Evolutionary conservation across 2,113 vertebrate genomes (phyloP).

Genomic region (Tringa solitaria): DNA sequence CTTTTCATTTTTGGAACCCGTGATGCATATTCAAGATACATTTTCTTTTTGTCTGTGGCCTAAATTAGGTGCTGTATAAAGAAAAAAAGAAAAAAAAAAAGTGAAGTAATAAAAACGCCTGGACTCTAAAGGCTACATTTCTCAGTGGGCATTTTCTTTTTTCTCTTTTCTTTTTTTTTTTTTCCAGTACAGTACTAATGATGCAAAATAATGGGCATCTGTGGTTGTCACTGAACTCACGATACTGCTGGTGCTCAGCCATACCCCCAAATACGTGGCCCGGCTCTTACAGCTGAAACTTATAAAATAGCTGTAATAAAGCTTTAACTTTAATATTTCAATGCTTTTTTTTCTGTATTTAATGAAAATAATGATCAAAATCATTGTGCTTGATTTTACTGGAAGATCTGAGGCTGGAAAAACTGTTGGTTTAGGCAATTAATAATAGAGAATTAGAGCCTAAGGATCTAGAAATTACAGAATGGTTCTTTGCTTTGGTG

Average conservation of each 20-base stretch:
- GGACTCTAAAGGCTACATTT: conserved; percentile 20
- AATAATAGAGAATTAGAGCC: not conserved
- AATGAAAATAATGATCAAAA: not conserved
- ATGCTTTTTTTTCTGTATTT: not conserved
- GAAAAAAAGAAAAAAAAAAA: conserved; percentile 34
- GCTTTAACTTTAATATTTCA: not conserved
- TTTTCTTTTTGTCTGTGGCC: conserved; percentile 79
- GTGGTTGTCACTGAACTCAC: not conserved
- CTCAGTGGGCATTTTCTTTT: conserved; percentile 47
- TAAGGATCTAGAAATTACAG: not conserved
- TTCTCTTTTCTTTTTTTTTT: not conserved
- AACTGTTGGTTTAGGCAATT: not conserved
- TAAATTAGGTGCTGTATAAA: conserved; percentile 75
- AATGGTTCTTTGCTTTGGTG: not conserved
- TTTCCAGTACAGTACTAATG: conserved; percentile 24
- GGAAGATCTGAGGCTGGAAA: not conserved
- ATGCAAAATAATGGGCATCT: conserved; percentile 49
- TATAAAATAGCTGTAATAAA: conserved; percentile 5
- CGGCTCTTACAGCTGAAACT: conserved; percentile 43
- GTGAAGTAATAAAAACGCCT: conserved; percentile 52
- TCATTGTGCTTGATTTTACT: not conserved
- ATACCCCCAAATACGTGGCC: conserved; percentile 12
- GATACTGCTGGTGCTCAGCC: not conserved
- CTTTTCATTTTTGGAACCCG: conserved; percentile 86
- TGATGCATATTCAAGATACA: conserved; percentile 88